Evolutionary conservation across 92 coral and sea anemone genomes (phyloP).

Genomic region (Epizoanthus rinbou): DNA sequence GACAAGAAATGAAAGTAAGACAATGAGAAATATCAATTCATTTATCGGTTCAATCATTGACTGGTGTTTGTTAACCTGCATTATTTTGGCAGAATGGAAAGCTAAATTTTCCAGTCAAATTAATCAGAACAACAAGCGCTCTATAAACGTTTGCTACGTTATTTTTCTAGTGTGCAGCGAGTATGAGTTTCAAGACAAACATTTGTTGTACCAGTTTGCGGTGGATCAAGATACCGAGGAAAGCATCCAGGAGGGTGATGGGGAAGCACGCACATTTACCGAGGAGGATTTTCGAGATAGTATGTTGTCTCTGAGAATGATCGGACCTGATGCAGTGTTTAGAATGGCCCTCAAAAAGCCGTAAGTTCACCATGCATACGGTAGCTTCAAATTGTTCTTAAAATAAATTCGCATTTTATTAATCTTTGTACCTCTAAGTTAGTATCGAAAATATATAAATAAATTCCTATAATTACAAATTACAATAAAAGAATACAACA

Average conservation of each 20-base stretch:
- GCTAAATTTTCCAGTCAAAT: background rate
- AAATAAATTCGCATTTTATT: too few relatives aligned
- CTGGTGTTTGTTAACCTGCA: too few relatives aligned
- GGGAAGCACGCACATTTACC: conserved; percentile 8
- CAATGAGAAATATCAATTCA: too few relatives aligned
- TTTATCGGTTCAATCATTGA: too few relatives aligned
- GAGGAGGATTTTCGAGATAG: conserved; percentile 77
- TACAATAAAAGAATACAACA: background rate
- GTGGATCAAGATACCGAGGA: conserved; percentile 43
- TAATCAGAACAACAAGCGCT: background rate
- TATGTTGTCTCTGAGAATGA: conserved; percentile 64
- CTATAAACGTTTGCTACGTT: background rate
- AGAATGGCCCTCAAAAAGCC: conserved; percentile 79
- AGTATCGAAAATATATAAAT: too few relatives aligned
- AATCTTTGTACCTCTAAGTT: too few relatives aligned
- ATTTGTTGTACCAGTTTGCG: conserved; percentile 62
- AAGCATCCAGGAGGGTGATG: conserved; percentile 29
- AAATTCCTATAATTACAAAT: too few relatives aligned
- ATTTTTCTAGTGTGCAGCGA: conserved; percentile 60
- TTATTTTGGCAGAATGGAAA: too few relatives aligned
- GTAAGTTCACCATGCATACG: conserved; percentile 46
- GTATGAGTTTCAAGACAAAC: conserved; percentile 69
- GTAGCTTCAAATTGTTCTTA: too few relatives aligned
- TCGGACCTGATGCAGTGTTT: conserved; percentile 85
- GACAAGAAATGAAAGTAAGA: too few relatives aligned